A percentile compares a stretch with the other conserved stretches of the same genome.
Conservation (phyloP, 1,140 invertebrate species). For the Orius insidiosus region DNA sequence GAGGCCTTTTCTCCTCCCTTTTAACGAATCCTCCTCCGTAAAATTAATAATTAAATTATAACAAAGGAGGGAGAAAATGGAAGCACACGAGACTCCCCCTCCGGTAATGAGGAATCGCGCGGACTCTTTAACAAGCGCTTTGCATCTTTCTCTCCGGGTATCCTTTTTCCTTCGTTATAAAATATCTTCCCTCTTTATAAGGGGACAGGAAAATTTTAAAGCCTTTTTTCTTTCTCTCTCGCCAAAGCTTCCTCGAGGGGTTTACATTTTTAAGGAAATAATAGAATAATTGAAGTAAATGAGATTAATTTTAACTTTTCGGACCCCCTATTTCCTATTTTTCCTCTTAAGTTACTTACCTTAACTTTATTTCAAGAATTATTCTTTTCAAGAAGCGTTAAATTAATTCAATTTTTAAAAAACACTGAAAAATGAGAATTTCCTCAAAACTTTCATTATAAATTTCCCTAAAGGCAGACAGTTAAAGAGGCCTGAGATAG, state of each 20-base stretch:
- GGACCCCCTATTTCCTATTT: no score
- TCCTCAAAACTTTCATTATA: no score
- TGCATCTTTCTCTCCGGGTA: not conserved
- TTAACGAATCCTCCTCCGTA: not conserved
- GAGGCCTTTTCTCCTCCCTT: not conserved
- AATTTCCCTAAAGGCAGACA: no score
- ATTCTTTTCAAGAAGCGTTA: no score
- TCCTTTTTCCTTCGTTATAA: conserved; percentile 2
- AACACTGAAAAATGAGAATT: no score
- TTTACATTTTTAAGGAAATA: not conserved
- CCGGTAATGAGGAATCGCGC: not conserved
- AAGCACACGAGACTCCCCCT: not conserved
- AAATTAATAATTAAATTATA: conserved; percentile 10
- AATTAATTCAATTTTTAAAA: no score
- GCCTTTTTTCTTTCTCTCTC: conserved; percentile 1
- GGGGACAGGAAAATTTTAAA: not conserved
- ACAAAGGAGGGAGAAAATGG: conserved; percentile 1
- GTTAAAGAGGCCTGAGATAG: no score
- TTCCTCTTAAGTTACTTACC: no score
- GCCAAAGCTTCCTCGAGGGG: no score
- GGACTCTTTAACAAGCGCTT: not conserved
- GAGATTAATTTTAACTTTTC: no score
- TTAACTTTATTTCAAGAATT: no score
- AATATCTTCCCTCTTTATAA: not conserved
- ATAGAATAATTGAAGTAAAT: conserved; percentile 5